Evolutionary conservation across 1,140 invertebrate species (phyloP).

Genomic region (Camponotus vicinus): DNA sequence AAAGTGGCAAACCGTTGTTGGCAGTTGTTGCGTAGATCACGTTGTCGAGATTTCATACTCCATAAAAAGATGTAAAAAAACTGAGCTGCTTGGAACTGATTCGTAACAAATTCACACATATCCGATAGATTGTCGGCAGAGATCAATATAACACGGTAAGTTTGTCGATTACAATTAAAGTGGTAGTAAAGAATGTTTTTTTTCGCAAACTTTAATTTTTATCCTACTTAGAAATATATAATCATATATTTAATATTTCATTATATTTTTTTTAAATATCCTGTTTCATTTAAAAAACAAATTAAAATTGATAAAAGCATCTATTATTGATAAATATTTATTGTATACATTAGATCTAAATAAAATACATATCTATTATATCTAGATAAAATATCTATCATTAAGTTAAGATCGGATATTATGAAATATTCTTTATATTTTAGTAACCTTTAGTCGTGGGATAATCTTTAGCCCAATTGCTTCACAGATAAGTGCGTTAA

Average conservation of each 20-base stretch:
- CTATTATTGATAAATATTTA: too few relatives aligned
- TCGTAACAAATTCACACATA: neutral
- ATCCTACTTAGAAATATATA: neutral
- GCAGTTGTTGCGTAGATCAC: constrained; percentile 59
- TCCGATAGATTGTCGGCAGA: constrained; percentile 35
- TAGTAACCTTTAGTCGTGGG: neutral
- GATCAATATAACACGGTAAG: constrained; percentile 55
- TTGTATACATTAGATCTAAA: too few relatives aligned
- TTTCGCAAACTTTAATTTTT: neutral
- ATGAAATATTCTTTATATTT: neutral
- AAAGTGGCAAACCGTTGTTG: constrained; percentile 57
- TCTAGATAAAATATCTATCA: neutral
- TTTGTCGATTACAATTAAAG: constrained; percentile 15
- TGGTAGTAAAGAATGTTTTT: neutral
- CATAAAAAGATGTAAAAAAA: constrained; percentile 24
- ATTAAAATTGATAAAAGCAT: neutral
- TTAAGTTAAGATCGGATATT: neutral
- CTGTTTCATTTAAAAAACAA: neutral
- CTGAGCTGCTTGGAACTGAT: neutral
- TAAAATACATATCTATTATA: too few relatives aligned
- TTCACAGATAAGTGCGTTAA: neutral
- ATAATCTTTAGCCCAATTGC: neutral
- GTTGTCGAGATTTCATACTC: neutral
- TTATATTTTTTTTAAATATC: neutral
- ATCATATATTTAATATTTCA: neutral